Base-by-base conservation (phyloP, 2,888 invertebrate species). In the Ormyrus thymus region DNA sequence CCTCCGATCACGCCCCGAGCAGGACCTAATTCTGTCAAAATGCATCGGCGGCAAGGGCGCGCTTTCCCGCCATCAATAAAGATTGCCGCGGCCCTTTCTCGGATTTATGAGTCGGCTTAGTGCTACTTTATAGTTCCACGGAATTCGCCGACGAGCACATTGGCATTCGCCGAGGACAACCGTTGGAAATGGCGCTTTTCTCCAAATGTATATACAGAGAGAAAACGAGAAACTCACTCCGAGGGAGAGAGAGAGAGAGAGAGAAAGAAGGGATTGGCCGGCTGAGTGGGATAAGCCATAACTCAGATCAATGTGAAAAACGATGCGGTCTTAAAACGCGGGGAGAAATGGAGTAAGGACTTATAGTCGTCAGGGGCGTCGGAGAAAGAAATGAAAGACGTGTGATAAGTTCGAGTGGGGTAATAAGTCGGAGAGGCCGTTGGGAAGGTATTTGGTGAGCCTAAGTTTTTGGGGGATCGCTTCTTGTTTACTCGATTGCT, bases 271-370 rank as follows among this genome's bases (percentile, higher is more conserved):
- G 64, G 77, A 80, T 68, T 76, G 50, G 45, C 50, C 29, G 29
- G 29, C 46, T 81, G 80, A 82, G 84, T 83, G 82, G 81, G 82
- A 82, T 83, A 80, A 84, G 80, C 83, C 81, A 81, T 83, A 83
- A 84, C 81, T 84, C 83, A 81, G 84, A 83, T 84, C 81, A 83
- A 82, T 81, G 83, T 83, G 83, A 84, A 83, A 78, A 83, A 82
- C 80, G 69, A 77, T 11, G 61, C 10, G 72, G 56, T 46, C 75
- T 79, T 79, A 53, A 56, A 72, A 51, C 70, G 51, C 55, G 55
- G 61, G 53, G 50, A 51, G 50, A 15, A 5, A 29, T 29, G 29
- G 29, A 29, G 29, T 29, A 29, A 29, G 29, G 29, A 29, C 29
- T 29, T 29, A 29, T 29, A 3, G 29, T 29, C 29, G 29, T 29